These are phyloP conservation scores for Polypterus bichir DNA, from an alignment of 2,113 vertebrate species.

Conservation along the genomic window DNA sequence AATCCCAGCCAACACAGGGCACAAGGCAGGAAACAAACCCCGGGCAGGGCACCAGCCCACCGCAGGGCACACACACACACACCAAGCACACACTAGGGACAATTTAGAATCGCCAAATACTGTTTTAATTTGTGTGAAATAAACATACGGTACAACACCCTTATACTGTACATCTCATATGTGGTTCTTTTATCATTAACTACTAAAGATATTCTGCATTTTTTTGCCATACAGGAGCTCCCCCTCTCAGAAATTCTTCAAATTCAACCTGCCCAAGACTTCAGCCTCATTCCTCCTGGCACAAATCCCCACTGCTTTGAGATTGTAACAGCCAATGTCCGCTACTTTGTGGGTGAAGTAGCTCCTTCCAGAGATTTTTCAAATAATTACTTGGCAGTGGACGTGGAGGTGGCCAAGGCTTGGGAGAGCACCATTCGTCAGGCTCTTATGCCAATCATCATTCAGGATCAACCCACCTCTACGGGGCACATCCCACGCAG, in stretches of 20 bases:
- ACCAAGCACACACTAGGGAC: too few species aligned
- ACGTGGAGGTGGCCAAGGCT: slow-evolving; percentile 55
- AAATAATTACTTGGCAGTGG: slow-evolving; percentile 43
- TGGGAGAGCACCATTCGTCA: slow-evolving; percentile 75
- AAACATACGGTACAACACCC: neutral
- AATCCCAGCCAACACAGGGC: too few species aligned
- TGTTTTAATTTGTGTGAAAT: neutral
- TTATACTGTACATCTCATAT: neutral
- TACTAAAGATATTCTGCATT: neutral
- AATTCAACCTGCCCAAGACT: slow-evolving; percentile 54
- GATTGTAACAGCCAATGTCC: slow-evolving; percentile 61
- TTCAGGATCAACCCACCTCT: slow-evolving; percentile 59
- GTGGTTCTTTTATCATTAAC: neutral
- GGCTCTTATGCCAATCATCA: slow-evolving; percentile 75
- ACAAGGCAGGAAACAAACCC: too few species aligned
- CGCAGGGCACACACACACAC: too few species aligned
- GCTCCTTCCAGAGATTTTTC: slow-evolving; percentile 39
- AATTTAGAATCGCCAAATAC: too few species aligned
- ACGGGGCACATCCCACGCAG: slow-evolving; percentile 57
- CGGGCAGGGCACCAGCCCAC: too few species aligned
- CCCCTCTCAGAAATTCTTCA: slow-evolving; percentile 72
- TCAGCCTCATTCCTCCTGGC: slow-evolving; percentile 52
- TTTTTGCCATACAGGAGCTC: slow-evolving; percentile 51
- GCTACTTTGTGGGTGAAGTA: slow-evolving; percentile 75
- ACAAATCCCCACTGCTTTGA: slow-evolving; percentile 76